Evolutionary conservation across 23 tunicate species (phyloP).

Genomic region (Corella eumyota): DNA sequence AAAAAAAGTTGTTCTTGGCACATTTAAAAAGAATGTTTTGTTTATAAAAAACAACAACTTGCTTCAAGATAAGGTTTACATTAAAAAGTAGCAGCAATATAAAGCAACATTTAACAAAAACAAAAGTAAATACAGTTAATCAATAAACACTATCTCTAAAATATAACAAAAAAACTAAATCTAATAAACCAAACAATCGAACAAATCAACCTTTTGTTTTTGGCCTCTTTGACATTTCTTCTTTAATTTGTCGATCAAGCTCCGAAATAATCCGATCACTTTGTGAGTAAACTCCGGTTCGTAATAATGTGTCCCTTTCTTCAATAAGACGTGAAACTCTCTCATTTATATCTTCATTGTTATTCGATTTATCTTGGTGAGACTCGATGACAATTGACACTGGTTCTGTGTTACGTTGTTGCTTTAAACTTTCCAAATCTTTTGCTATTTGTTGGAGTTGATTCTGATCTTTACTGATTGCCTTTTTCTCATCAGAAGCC

Average conservation of each 20-base stretch:
- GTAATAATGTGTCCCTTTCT: slow-evolving; percentile 83
- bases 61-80: no score
- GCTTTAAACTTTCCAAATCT: slow-evolving; percentile 19
- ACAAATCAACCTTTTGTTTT: no score
- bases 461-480: slow-evolving; percentile 40
- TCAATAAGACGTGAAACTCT: slow-evolving; percentile 86
- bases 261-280: slow-evolving; percentile 86
- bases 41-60: no score
- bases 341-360: slow-evolving; percentile 53
- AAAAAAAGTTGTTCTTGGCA: no score
- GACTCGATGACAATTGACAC: slow-evolving; percentile 42
- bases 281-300: slow-evolving; percentile 89
- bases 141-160: no score
- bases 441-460: slow-evolving; percentile 52
- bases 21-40: no score
- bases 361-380: slow-evolving; percentile 8
- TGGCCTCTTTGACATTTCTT: slow-evolving; percentile 51
- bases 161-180: no score
- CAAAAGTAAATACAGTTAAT: no score
- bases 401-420: slow-evolving; percentile 3
- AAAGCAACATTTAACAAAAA: no score
- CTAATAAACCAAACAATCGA: no score
- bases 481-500: slow-evolving; percentile 72
- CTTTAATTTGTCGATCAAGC: slow-evolving; percentile 87
- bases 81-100: no score